A percentile compares a stretch with the other conserved stretches of the same genome.
phyloP scores from a whole-genome alignment of 2,888 invertebrate species.

The Ommatoiulus sabulosus region DNA sequence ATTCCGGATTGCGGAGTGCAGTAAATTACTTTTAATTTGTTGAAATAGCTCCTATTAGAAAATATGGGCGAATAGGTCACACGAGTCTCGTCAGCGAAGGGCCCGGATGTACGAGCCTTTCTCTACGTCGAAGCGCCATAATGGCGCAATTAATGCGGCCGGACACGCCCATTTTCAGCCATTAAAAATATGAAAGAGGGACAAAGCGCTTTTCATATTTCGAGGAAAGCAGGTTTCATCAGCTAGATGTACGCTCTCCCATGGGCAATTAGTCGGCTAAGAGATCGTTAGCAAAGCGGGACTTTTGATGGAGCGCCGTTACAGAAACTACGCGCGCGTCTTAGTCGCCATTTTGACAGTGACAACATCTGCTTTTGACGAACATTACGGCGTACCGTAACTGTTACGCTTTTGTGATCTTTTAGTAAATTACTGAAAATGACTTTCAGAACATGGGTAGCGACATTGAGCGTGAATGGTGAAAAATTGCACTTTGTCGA shows the following conservation, averaged over 20 bases:
- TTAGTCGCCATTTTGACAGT: neutral
- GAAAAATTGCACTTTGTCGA: too few relatives aligned
- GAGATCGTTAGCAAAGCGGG: neutral
- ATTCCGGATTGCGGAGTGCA: neutral
- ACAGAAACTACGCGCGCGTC: neutral
- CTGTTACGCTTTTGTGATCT: too few relatives aligned
- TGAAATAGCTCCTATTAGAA: slow-evolving; percentile 27
- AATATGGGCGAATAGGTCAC: slow-evolving; percentile 37
- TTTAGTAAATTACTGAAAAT: too few relatives aligned
- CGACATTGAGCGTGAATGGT: too few relatives aligned
- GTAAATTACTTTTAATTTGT: slow-evolving; percentile 33
- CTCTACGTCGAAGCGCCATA: neutral
- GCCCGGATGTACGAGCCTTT: neutral
- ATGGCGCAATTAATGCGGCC: neutral
- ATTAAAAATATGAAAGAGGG: neutral
- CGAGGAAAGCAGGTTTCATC: neutral
- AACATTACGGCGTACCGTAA: too few relatives aligned
- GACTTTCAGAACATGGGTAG: too few relatives aligned
- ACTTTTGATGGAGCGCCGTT: neutral
- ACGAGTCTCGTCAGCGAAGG: neutral
- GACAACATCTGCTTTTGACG: neutral
- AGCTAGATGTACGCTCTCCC: neutral
- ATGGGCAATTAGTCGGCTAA: neutral
- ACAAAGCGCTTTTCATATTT: neutral
- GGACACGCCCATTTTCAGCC: neutral